Evolutionary conservation across 2,113 vertebrate genomes (phyloP).

Genomic region (Narcine bancroftii): DNA sequence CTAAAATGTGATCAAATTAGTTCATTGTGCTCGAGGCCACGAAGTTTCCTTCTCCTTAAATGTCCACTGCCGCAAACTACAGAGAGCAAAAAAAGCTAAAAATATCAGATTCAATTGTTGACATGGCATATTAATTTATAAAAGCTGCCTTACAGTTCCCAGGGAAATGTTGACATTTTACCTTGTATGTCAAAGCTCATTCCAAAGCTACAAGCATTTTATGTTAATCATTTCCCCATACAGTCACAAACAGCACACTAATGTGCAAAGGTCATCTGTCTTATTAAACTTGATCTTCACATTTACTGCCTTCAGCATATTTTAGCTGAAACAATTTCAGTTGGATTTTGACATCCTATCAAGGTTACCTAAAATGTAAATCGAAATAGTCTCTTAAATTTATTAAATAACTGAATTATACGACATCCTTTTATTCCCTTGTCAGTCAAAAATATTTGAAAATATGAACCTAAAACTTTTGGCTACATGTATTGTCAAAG

Average conservation of each 20-base stretch:
- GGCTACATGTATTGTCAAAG: background rate
- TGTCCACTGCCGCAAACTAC: background rate
- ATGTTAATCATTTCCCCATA: conserved; percentile 33
- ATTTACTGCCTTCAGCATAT: background rate
- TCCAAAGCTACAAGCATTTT: conserved; percentile 30
- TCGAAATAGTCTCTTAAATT: conserved; percentile 18
- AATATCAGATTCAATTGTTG: conserved; percentile 37
- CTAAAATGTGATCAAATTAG: background rate
- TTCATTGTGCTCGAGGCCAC: background rate
- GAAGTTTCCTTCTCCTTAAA: background rate
- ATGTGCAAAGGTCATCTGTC: conserved; percentile 37
- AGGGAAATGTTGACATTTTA: conserved; percentile 36
- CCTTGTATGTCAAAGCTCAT: conserved; percentile 36
- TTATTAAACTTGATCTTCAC: conserved; percentile 38
- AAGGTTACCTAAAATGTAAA: conserved; percentile 20
- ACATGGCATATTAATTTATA: conserved; percentile 34
- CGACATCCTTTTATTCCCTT: background rate
- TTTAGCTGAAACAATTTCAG: background rate
- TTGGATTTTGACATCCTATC: conserved; percentile 28
- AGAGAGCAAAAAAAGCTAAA: conserved; percentile 15
- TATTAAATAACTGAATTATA: conserved; percentile 34
- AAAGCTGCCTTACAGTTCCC: conserved; percentile 28
- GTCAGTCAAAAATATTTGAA: conserved; percentile 29
- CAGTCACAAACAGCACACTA: conserved; percentile 26
- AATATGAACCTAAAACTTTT: conserved; percentile 26